Evolutionary conservation across 2,113 vertebrate species (phyloP), one percentile per base, ranked within the genome.

Genomic region (Mohoua ochrocephala): DNA sequence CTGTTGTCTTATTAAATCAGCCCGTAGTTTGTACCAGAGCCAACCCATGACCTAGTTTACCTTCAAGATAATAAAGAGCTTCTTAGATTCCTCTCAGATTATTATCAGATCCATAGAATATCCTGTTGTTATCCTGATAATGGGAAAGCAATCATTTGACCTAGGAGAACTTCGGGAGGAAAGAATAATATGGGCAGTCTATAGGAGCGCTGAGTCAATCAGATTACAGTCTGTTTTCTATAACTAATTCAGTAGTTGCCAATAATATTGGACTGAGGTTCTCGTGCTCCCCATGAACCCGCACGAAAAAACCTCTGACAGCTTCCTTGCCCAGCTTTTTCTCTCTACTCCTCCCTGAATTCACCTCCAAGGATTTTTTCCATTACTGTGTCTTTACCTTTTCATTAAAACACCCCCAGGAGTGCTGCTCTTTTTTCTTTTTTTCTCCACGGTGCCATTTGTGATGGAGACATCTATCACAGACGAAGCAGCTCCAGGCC

Each of bases 1-100:
- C 87, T 92, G 59, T 74, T 89, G 64, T 52, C 69, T n/a, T 89
- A 89, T 95, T 97, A 92, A 95, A 84, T 56, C 69, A 78, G 60
- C 49, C 80, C 65, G 74, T 42, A 64, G 60, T 87, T 84, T 87
- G 52, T 71, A 71, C 39, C 60, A 49, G 57, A 81, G 85, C 67
- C 77, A 90, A 57, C 83, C 65, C 53, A 64, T 15, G 47, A 80
- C 59, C 85, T 59, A 75, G 37, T 87, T 95, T 81, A 93, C 69
- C 35, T 87, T 95, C 60, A 41, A 57, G 69, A 61, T 52, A 61
- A 67, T 53, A 22, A 82, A 84, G 87, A 60, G 22, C n/a, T 82
- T 11, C 84, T 93, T 87, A 78, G 53, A 56, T 73, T 70, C 42
- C 78, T 74, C 54, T 69, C 13, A 42, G 79, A 63, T 56, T 77